phyloP scores from a whole-genome alignment of 2,797 vertebrate species.

The Lindbergichthys nudifrons region DNA sequence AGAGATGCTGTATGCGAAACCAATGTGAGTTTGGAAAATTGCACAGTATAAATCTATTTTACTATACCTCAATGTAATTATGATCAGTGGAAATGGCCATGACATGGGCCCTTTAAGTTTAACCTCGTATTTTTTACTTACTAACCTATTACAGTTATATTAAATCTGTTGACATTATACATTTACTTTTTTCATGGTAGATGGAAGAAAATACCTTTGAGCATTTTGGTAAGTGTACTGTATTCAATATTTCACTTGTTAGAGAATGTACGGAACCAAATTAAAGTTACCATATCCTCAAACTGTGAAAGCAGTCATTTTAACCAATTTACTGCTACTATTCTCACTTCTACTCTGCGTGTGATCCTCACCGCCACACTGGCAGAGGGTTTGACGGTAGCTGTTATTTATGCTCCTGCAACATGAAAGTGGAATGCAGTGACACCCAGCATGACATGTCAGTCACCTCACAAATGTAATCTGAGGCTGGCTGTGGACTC shows the following conservation, averaged over 20 bases:
- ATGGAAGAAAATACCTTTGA: too few relatives aligned
- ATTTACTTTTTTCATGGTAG: too few relatives aligned
- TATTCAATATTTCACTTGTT: background rate
- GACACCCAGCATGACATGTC: conserved; percentile 55
- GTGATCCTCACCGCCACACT: background rate
- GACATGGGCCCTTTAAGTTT: too few relatives aligned
- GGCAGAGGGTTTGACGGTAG: conserved; percentile 1
- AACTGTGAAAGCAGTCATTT: background rate
- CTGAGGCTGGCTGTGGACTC: conserved; percentile 27
- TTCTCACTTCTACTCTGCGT: background rate
- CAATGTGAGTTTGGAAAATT: too few relatives aligned
- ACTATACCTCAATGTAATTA: too few relatives aligned
- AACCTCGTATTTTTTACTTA: too few relatives aligned
- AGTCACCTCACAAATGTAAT: conserved; percentile 64
- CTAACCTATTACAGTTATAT: too few relatives aligned
- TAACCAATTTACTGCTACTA: background rate
- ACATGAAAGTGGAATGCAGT: conserved; percentile 58
- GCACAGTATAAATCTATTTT: too few relatives aligned
- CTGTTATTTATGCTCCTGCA: conserved; percentile 51
- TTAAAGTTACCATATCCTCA: background rate
- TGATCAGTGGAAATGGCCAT: too few relatives aligned
- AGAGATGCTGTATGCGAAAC: too few relatives aligned
- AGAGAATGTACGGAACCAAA: background rate
- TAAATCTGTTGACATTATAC: too few relatives aligned
- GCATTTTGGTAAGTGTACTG: too few relatives aligned